phyloP scores from a whole-genome alignment of 2,888 invertebrate genomes.

The Escarpia spicata region DNA sequence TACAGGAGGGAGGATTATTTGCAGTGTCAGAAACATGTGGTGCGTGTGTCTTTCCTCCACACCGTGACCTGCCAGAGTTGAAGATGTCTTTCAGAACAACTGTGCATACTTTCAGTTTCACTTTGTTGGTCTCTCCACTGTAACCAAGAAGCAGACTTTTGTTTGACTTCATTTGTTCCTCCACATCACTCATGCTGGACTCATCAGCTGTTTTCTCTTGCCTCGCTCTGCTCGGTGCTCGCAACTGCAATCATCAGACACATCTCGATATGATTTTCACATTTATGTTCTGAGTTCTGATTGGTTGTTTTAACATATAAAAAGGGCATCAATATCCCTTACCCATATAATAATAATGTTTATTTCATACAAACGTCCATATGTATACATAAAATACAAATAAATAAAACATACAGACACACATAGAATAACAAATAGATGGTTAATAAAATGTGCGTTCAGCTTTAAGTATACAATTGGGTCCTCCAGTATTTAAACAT shows the following conservation, averaged over 20 bases:
- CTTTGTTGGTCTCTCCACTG: not conserved
- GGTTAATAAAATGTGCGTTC: too few species aligned
- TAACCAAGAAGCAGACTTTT: not conserved
- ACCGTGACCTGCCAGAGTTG: not conserved
- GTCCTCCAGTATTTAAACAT: too few species aligned
- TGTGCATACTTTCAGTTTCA: not conserved
- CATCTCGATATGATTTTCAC: not conserved
- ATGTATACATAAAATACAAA: too few species aligned
- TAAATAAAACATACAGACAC: too few species aligned
- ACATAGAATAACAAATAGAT: too few species aligned
- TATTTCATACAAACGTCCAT: too few species aligned
- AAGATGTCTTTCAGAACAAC: not conserved
- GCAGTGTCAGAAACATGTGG: not conserved
- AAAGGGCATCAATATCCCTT: too few species aligned
- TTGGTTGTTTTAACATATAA: too few species aligned
- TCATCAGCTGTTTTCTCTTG: not conserved
- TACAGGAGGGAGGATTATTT: not conserved
- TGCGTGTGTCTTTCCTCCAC: not conserved
- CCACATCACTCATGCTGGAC: not conserved
- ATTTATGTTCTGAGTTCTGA: too few species aligned
- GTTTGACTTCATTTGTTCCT: not conserved
- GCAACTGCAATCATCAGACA: not conserved
- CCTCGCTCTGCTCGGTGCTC: not conserved
- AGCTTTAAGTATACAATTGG: too few species aligned
- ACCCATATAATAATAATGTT: too few species aligned